A percentile compares a stretch with the other conserved stretches of the same genome.
phyloP scores from a whole-genome alignment of 2,888 invertebrate genomes.

The Tenthredo scrophulariae region DNA sequence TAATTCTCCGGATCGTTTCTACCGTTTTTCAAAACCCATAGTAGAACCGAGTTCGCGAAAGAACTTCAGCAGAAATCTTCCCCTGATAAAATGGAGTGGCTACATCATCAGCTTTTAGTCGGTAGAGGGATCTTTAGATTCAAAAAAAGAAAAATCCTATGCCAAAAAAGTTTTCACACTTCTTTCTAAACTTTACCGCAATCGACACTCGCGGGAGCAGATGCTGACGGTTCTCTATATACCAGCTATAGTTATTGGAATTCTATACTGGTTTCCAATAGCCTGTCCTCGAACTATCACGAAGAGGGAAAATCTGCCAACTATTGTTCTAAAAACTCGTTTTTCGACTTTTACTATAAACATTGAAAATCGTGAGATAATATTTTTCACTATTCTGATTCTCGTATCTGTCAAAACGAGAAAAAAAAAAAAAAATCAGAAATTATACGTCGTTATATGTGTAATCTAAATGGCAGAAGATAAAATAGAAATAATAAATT shows the following conservation, averaged over 20 bases:
- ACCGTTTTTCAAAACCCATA: neutral
- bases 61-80: neutral
- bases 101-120: neutral
- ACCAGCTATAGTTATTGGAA: constrained; percentile 20
- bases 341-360: neutral
- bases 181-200: constrained; percentile 44
- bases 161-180: constrained; percentile 41
- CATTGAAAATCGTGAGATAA: neutral
- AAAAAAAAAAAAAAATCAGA: constrained; percentile 34
- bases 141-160: constrained; percentile 22
- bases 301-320: neutral
- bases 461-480: neutral
- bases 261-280: constrained; percentile 33
- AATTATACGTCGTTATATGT: no score
- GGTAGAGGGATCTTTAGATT: constrained; percentile 24
- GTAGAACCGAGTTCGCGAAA: neutral
- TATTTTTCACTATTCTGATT: neutral
- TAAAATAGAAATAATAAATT: neutral
- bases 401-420: neutral
- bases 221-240: constrained; percentile 40
- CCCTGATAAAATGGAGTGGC: neutral
- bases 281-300: neutral
- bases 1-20: neutral
- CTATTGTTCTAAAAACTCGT: neutral
- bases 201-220: constrained; percentile 28